Base-by-base conservation (phyloP, 2,797 vertebrate species). In the Chromis chromis region DNA sequence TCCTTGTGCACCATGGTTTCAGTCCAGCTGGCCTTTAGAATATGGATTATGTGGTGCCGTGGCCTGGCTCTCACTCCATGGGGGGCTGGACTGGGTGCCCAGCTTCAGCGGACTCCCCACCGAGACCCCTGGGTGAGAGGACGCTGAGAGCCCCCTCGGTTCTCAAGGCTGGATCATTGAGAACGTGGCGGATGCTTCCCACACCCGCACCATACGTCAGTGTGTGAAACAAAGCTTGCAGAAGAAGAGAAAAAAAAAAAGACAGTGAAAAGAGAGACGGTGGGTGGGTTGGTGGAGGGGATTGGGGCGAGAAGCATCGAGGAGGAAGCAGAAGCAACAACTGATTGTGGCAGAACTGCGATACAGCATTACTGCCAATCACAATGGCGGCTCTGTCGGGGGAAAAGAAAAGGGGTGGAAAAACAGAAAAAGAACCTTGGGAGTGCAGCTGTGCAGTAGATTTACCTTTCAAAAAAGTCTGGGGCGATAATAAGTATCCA, bases 1-100 rank as follows among this genome's bases (percentile, higher is more conserved):
- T 89, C 73, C 85, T 87, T 85, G 69, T 71, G 86, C 86, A 86
- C 79, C 64, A 73, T 89, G 87, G 84, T 90, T 82, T 92, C 74
- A 81, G 83, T 91, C 92, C 94, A 93, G 90, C 92, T 93, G 93
- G 90, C 85, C 92, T 94, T 92, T 93, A 94, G 89, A 93, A 92
- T 94, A 93, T 92, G 92, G 92, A 94, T 94, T 94, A 93, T 89
- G 86, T 84, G 89, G 81, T 84, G 81, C 85, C 44, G 64, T 69
- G 65, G 85, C 84, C 81, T 70, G 86, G 89, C 68, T 91, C 72
- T 86, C 52, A 1, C 86, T 78, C 83, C 82, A 69, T 31, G 72
- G 92, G 93, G 93, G 92, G 90, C 77, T 76, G 69, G 82, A 92
- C 82, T 72, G 81, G 90, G 88, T 86, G 87, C 84, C 73, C 82